Evolutionary conservation across 2,113 vertebrate genomes (phyloP), one percentile per base, ranked within the genome.

Genomic region (Tachuris rubrigastra): DNA sequence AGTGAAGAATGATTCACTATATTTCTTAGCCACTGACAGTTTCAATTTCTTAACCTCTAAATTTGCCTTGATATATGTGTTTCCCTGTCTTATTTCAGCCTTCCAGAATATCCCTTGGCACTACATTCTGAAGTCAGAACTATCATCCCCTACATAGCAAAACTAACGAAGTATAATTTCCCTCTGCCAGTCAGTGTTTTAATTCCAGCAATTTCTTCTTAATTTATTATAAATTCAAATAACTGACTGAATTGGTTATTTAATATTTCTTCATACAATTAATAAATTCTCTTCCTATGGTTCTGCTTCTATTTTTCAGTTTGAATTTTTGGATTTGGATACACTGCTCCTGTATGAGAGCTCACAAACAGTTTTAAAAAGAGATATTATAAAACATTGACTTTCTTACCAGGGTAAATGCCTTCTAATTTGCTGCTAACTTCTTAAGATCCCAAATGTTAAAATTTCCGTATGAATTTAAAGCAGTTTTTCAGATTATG

Each of bases 1-100:
- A 81, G 44, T 44, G 74, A 97, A 92, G 86, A 96, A 93, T 94
- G 79, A 95, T 91, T 95, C 95, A 75, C 87, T 89, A 73, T 93
- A 87, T 95, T 95, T 93, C 80, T 96, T 95, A 65, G 35, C 31
- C 84, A 91, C 77, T 94, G 82, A 90, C 89, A 94, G 55, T 75
- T 95, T 88, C 90, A 96, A 93, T 96, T 91, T 69, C 62, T 97
- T 96, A 97, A 87, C 75, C 49, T 91, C 95, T 96, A 90, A 93
- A 93, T 95, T 97, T 96, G 79, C 55, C 41, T 81, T 81, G 72
- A 95, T 92, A 74, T 86, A 92, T 87, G 55, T 44, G 55, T 95
- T 91, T 73, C 21, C 27, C 73, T 85, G 91, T 83, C 55, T 47
- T 94, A 80, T 78, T 94, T 94, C 80, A 69, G 25, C 39, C 37